Conservation (phyloP, 2,113 vertebrate species). For the Gymnogyps californianus region DNA sequence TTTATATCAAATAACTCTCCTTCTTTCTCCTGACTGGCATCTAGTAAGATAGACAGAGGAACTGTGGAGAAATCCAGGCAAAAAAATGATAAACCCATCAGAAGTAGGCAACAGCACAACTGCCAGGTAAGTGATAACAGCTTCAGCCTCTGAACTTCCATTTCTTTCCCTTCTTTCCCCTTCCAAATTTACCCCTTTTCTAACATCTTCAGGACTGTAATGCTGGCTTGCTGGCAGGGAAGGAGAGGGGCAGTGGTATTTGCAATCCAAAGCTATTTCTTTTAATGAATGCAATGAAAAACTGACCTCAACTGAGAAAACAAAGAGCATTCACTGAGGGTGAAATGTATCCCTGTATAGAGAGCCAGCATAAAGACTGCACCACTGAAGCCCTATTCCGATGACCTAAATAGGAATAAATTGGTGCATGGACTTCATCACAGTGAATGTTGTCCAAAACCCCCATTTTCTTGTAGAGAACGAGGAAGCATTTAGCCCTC, state of each 20-base stretch:
- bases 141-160: neutral
- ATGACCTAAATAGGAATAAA: slow-evolving; percentile 63
- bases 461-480: neutral
- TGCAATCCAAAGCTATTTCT: slow-evolving; percentile 35
- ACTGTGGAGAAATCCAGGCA: neutral
- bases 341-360: slow-evolving; percentile 35
- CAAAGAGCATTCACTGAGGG: slow-evolving; percentile 54
- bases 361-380: slow-evolving; percentile 2
- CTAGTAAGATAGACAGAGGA: neutral
- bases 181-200: neutral
- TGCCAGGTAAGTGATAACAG: neutral
- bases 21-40: neutral
- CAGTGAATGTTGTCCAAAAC: neutral
- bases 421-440: neutral
- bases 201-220: neutral
- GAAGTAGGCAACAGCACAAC: neutral
- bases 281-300: slow-evolving; percentile 54
- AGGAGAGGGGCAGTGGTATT: neutral
- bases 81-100: neutral
- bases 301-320: slow-evolving; percentile 55
- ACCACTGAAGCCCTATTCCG: slow-evolving; percentile 12
- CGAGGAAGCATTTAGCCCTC: neutral
- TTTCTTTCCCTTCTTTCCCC: neutral
- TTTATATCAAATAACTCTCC: neutral
- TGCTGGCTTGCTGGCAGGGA: neutral